phyloP scores from a whole-genome alignment of 2,888 invertebrate species.

The Laspeyria flexula region DNA sequence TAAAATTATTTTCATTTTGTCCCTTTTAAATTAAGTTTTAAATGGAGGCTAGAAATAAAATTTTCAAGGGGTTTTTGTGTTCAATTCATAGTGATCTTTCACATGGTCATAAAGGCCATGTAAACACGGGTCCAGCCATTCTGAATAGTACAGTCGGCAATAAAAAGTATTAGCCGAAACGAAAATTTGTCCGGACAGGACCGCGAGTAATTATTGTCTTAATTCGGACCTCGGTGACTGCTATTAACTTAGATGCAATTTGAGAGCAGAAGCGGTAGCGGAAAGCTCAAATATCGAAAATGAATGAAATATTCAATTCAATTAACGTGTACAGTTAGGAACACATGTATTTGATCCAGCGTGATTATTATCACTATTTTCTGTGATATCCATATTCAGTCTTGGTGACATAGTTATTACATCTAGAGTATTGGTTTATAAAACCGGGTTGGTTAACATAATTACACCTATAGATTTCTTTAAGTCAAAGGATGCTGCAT shows the following conservation, averaged over 20 bases:
- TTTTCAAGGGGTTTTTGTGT: slow-evolving; percentile 5
- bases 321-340: too few relatives aligned
- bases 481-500: too few relatives aligned
- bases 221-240: slow-evolving; percentile 80
- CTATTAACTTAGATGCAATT: slow-evolving; percentile 56
- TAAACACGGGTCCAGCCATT: slow-evolving; percentile 52
- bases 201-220: slow-evolving; percentile 83
- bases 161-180: slow-evolving; percentile 82
- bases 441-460: too few relatives aligned
- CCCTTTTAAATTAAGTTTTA: neutral
- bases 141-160: slow-evolving; percentile 54
- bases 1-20: neutral
- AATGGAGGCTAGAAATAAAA: neutral
- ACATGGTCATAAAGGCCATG: slow-evolving; percentile 38
- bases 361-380: too few relatives aligned
- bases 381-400: too few relatives aligned
- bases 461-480: too few relatives aligned
- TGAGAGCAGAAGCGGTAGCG: slow-evolving; percentile 54
- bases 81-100: slow-evolving; percentile 21
- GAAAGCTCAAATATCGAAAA: neutral
- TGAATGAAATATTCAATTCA: too few relatives aligned
- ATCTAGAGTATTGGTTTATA: too few relatives aligned
- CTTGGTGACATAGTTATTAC: too few relatives aligned
- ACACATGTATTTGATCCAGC: too few relatives aligned
- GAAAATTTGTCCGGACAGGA: slow-evolving; percentile 61